phyloP scores from a whole-genome alignment of 1,140 invertebrate genomes.

The Zophobas morio region DNA sequence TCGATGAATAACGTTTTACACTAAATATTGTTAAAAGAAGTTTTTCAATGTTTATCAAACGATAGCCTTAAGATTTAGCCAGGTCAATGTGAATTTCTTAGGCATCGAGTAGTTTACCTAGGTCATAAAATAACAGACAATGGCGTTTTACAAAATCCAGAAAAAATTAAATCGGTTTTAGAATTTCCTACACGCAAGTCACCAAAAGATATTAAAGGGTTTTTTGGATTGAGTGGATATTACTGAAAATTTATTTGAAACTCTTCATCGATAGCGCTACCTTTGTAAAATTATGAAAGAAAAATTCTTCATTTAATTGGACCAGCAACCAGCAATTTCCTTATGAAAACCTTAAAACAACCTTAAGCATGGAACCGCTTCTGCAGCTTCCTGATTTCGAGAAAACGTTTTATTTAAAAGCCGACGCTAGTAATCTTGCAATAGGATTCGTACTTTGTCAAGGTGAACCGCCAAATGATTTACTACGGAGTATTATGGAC shows the following conservation, averaged over 20 bases:
- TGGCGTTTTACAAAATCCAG: no score
- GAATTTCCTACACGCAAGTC: slow-evolving; percentile 58
- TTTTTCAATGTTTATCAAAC: no score
- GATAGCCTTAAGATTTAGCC: slow-evolving; percentile 55
- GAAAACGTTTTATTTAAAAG: slow-evolving; percentile 40
- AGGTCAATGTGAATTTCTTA: slow-evolving; percentile 60
- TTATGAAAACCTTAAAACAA: slow-evolving; percentile 53
- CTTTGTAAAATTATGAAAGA: slow-evolving; percentile 57
- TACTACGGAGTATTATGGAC: not conserved
- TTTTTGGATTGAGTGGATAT: slow-evolving; percentile 63
- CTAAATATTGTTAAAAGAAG: no score
- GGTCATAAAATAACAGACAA: no score
- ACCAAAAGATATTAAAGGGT: slow-evolving; percentile 65
- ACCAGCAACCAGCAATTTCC: no score
- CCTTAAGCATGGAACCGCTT: slow-evolving; percentile 11
- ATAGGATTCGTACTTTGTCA: slow-evolving; percentile 70
- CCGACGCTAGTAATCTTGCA: slow-evolving; percentile 60
- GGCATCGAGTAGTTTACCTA: no score
- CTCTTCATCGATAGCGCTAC: slow-evolving; percentile 62
- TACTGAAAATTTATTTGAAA: not conserved
- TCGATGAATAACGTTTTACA: no score
- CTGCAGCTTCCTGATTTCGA: slow-evolving; percentile 56
- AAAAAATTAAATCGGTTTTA: no score
- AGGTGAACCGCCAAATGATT: slow-evolving; percentile 43
- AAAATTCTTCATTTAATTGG: not conserved